Base-by-base conservation (phyloP, 2,797 vertebrate species). In the Aldrovandia affinis region DNA sequence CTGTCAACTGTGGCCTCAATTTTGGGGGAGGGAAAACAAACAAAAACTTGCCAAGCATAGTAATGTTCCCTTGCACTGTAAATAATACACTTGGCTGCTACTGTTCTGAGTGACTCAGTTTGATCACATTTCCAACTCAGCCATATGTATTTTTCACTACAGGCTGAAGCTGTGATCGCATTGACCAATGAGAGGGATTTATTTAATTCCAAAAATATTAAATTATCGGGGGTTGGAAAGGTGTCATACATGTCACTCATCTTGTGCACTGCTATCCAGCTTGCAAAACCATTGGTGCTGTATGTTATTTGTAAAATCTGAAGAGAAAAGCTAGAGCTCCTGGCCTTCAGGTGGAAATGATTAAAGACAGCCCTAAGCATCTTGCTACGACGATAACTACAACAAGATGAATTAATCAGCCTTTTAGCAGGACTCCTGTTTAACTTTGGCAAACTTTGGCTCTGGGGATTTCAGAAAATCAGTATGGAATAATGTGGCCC, bases 21-120 rank as follows among this genome's bases (percentile, higher is more conserved):
- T 85, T 61, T 7, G 25, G 25, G 20, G 22, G 8, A 50, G 12
- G 5, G 3, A 65, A 65, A 65, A 65, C 77, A 86, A 87, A 87
- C 54, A 81, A 70, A 52, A 85, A 83, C 9, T 85, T 86, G 83
- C 75, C 85, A 85, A 89, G 83, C 28, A 65, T 65, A 87, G 88
- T 86, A 88, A 87, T 83, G 77, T 88, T 81, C 85, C 82, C 83
- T 89, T 81, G 79, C 89, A 85, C 81, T 85, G 88, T 91, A 86
- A 91, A 83, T 89, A 89, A 89, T 88, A 84, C 88, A 84, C 87
- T 88, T 90, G 89, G 87, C 88, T 85, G 88, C 88, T 88, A 89
- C 88, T 75, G 87, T 88, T 89, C 82, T 86, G 75, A 91, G 83
- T 87, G 82, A 89, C 55, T 88, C 84, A 87, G 79, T 39, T 9